Evolutionary conservation across 2,113 vertebrate species (phyloP), one percentile per base, ranked within the genome.

Genomic region (Eulacestoma nigropectus): DNA sequence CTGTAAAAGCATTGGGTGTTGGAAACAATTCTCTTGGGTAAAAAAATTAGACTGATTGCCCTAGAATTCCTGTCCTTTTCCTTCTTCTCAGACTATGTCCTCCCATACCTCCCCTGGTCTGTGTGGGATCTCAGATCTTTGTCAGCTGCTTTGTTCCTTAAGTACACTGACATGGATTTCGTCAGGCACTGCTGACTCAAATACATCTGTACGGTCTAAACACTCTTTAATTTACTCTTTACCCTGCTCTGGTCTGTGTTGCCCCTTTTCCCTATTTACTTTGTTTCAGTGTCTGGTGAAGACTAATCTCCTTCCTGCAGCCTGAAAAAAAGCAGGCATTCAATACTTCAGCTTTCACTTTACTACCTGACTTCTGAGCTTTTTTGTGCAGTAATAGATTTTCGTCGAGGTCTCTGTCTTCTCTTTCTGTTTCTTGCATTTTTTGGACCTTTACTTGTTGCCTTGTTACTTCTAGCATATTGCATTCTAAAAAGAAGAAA

Each of bases 281-380:
- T 82, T 87, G 33, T 49, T 89, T 84, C 81, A 49, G 52, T 44
- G 60, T 84, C 86, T 97, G 83, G 47, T 49, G 73, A 88, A 83
- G 73, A 55, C 69, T 95, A 78, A 95, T 95, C 87, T 73, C 88
- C 56, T 47, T 75, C 55, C 87, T 73, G 44, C 53, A 75, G 74
- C n/a, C 49, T 94, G 96, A 97, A 87, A 95, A 90, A 75, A 95
- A 89, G 33, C 94, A 95, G 95, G n/a, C 81, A 21, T 77, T 37
- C 49, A 60, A 5, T 78, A 49, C 49, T 84, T 91, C 47, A 84
- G 44, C 69, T 87, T 81, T 74, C 52, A 52, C 35, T 77, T 37
- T 41, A 62, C 39, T 91, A 85, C 70, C 78, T 81, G 86, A 81
- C 33, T 92, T 86, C 59, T 89, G 47, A 4, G 16, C 5, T 74